These are phyloP conservation scores for Atherinosoma microstoma DNA, from an alignment of 2,797 vertebrate species.

Conservation along the genomic window DNA sequence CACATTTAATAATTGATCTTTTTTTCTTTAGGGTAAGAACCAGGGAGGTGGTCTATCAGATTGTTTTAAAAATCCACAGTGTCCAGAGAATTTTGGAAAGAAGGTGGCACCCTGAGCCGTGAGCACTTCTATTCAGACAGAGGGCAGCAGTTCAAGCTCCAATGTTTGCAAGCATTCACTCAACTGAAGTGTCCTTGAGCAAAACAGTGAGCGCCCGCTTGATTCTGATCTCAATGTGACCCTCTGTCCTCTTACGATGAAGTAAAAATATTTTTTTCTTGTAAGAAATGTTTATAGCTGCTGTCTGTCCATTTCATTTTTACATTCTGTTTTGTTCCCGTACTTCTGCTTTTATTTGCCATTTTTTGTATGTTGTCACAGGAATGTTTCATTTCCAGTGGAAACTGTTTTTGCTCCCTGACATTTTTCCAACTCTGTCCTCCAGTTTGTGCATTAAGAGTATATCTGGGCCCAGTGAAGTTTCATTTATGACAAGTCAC, in stretches of 20 bases:
- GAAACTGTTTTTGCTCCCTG: too few relatives aligned
- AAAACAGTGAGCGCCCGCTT: slow-evolving; percentile 5
- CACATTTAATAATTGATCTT: background rate
- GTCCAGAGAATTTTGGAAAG: background rate
- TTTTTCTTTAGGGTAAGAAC: background rate
- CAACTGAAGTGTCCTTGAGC: slow-evolving; percentile 21
- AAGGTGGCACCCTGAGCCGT: background rate
- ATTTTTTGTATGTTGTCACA: too few relatives aligned
- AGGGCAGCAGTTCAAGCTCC: slow-evolving; percentile 2
- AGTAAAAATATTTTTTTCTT: slow-evolving; percentile 1
- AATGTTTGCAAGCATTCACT: background rate
- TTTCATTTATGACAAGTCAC: too few relatives aligned
- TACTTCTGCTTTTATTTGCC: too few relatives aligned
- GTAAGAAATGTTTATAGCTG: slow-evolving; percentile 6
- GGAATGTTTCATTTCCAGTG: too few relatives aligned
- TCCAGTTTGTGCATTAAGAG: too few relatives aligned
- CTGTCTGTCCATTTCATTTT: background rate
- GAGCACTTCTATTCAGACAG: background rate
- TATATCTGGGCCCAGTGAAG: too few relatives aligned
- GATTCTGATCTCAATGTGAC: slow-evolving; percentile 1
- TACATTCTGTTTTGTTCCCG: too few relatives aligned
- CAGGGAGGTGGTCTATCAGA: background rate
- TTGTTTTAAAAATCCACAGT: background rate
- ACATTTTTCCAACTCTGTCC: too few relatives aligned
- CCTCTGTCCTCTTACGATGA: slow-evolving; percentile 2